Conservation (phyloP, 2,888 invertebrate genomes). For the Scaptomyza polygonia region DNA sequence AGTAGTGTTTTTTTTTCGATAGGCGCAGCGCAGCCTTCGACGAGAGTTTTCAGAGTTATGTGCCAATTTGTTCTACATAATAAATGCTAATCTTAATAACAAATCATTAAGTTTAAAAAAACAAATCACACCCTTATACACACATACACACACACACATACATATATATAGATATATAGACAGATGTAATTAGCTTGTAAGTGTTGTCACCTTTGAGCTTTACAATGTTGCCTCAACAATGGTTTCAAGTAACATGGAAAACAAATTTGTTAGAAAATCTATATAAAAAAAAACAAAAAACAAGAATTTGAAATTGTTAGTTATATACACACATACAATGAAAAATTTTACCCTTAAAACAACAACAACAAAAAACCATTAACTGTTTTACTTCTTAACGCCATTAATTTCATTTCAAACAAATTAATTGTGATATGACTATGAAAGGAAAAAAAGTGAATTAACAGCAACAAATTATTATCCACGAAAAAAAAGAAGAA, state of each 20-base stretch:
- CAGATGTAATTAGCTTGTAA: conserved; percentile 53
- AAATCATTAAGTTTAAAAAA: conserved; percentile 47
- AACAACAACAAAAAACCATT: background rate
- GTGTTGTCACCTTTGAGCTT: conserved; percentile 81
- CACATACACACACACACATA: conserved; percentile 18
- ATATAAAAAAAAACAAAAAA: conserved; percentile 29
- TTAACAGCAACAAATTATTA: conserved; percentile 11
- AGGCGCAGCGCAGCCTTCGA: conserved; percentile 74
- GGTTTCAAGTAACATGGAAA: conserved; percentile 74
- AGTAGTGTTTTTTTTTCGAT: conserved; percentile 68
- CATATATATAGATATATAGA: conserved; percentile 34
- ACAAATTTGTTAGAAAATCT: conserved; percentile 66
- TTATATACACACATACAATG: conserved; percentile 40
- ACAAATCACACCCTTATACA: conserved; percentile 14
- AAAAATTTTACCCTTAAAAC: conserved; percentile 23
- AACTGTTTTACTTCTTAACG: conserved; percentile 45
- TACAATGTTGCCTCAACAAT: conserved; percentile 81
- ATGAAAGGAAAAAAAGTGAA: conserved; percentile 22
- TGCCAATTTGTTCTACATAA: conserved; percentile 73
- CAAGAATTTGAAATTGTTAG: conserved; percentile 70
- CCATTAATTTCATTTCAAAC: conserved; percentile 68
- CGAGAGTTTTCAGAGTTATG: conserved; percentile 66
- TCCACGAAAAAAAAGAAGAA: conserved; percentile 11
- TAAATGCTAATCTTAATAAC: conserved; percentile 30
- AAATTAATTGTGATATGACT: conserved; percentile 70